Base-by-base conservation (phyloP, 2,888 invertebrate genomes). In the Cataglyphis altisquamis region DNA sequence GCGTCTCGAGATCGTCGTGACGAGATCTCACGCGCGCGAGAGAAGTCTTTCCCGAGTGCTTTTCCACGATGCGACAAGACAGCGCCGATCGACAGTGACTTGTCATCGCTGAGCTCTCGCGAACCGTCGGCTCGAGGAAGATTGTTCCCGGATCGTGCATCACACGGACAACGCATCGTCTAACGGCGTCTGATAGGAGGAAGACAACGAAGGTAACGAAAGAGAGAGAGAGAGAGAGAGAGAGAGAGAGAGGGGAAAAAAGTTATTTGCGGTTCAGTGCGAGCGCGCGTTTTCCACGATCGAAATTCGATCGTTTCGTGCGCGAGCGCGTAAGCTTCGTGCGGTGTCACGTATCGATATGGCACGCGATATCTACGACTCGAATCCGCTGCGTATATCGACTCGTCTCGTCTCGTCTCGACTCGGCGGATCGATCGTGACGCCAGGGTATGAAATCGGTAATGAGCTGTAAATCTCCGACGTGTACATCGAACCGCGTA, bases 381-480 rank as follows among this genome's bases (percentile, higher is more conserved):
- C 62, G 48, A 25, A 36, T 39, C 52, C 15, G 63, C 55, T 36
- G 6, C 18, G 67, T 80, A 70, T 75, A 62, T 78, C 74, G 45
- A 57, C 18, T 64, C 67, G 82, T 78, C 74, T 86, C 75, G 62
- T 62, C 66, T 81, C 63, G 68, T 45, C 12, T 45, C 55, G 74
- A 48, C 78, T 15, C 85, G 86, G 82, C 84, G 87, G 75, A 84
- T 88, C 85, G 90, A 83, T 89, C 90, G 86, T 84, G 88, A 86
- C 82, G 86, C 80, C 84, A 70, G 87, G 89, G 88, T 91, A 92
- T 92, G 93, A 94, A 94, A 93, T 94, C 93, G 93, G 93, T 94
- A 94, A 94, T 94, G 94, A 94, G 94, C 93, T 93, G 93, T 93
- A 94, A 94, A 94, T 93, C 94, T 89, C 52, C 41, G 57, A 52